Percentiles rank a stretch among this genome's conserved stretches.
Conservation (phyloP, 2,797 vertebrate species). For the Scolopax bukidnonensis region DNA sequence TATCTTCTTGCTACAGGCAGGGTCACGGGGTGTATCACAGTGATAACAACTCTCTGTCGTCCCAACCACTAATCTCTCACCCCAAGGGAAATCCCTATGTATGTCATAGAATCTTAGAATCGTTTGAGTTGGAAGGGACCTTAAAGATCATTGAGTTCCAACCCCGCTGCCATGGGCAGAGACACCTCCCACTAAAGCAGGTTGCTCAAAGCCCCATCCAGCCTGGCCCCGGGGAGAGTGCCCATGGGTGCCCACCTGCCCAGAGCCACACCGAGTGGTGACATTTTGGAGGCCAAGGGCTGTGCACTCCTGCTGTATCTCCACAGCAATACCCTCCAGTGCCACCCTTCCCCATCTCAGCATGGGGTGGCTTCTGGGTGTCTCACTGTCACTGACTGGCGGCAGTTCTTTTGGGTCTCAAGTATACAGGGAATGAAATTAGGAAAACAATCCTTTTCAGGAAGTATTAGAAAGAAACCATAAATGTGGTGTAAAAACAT, state of each 20-base stretch:
- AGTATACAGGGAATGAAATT: rapidly evolving
- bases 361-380: not conserved
- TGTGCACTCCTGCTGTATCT: not conserved
- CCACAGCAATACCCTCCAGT: not conserved
- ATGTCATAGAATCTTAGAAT: too few relatives aligned
- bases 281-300: not conserved
- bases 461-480: not conserved
- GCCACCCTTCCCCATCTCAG: not conserved
- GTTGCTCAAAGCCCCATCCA: too few relatives aligned
- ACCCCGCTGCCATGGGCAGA: too few relatives aligned
- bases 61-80: not conserved
- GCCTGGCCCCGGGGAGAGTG: too few relatives aligned
- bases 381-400: not conserved
- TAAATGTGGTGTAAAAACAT: not conserved
- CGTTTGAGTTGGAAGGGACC: too few relatives aligned
- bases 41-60: not conserved
- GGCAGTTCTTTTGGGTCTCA: rapidly evolving
- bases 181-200: too few relatives aligned
- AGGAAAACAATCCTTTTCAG: not conserved
- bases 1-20: not conserved
- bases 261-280: too few relatives aligned
- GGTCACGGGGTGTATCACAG: not conserved
- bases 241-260: rapidly evolving
- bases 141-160: too few relatives aligned
- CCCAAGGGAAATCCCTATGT: rapidly evolving